Conservation (phyloP, 2,797 vertebrate species). For the Pipistrellus kuhlii region DNA sequence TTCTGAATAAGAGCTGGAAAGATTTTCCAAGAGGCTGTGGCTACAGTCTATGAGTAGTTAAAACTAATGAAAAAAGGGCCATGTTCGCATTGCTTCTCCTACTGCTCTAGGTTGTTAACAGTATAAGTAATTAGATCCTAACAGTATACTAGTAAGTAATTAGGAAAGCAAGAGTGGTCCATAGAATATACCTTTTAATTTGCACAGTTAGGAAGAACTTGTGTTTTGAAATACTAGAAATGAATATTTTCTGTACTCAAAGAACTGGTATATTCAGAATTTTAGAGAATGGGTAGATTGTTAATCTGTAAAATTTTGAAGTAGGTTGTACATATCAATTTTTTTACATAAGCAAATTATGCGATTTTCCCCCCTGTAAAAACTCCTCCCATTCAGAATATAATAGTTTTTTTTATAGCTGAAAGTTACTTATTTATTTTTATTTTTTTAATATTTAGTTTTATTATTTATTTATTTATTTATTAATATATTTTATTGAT, state of each 20-base stretch:
- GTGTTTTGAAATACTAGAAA: constrained; percentile 49
- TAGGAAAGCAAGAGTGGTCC: too few species aligned
- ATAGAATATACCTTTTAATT: not conserved
- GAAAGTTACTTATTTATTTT: not conserved
- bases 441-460: too few species aligned
- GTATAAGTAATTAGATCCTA: not conserved
- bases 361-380: not conserved
- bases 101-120: not conserved
- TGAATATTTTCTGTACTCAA: constrained; percentile 17
- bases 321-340: not conserved
- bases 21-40: not conserved
- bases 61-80: not conserved
- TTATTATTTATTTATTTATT: too few species aligned
- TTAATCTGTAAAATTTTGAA: constrained; percentile 45
- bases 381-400: not conserved
- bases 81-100: not conserved
- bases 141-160: not conserved
- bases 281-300: constrained; percentile 28
- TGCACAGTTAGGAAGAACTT: not conserved
- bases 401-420: constrained; percentile 24
- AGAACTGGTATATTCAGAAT: not conserved
- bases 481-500: too few species aligned
- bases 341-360: constrained; percentile 43
- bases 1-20: constrained; percentile 48
- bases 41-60: not conserved